phyloP scores from a whole-genome alignment of 2,888 invertebrate genomes.

The Harmothoe impar region DNA sequence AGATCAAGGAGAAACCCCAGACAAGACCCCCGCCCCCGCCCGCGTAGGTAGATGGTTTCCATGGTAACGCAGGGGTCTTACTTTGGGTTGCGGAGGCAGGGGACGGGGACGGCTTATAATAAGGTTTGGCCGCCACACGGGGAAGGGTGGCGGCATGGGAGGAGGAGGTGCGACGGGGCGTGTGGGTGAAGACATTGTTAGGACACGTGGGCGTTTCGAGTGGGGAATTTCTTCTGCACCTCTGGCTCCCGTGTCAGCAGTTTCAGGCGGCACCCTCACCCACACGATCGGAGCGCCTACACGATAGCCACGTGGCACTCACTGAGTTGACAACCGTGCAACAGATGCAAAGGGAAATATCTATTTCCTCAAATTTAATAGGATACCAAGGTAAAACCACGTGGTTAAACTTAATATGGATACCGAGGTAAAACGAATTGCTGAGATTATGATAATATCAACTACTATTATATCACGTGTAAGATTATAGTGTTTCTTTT shows the following conservation, averaged over 20 bases:
- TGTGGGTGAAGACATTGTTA: constrained; percentile 14
- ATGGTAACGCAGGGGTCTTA: background rate
- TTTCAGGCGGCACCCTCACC: background rate
- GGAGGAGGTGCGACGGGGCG: background rate
- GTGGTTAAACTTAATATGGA: too few relatives aligned
- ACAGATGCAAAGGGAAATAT: background rate
- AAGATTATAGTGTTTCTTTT: too few relatives aligned
- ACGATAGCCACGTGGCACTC: background rate
- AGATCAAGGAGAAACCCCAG: background rate
- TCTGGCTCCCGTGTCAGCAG: background rate
- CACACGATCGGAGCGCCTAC: background rate
- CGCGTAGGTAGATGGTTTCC: background rate
- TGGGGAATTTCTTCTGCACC: background rate
- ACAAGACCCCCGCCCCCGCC: background rate
- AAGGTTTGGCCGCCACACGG: background rate
- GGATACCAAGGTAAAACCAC: too few relatives aligned
- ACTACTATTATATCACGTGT: too few relatives aligned
- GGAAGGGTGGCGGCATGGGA: background rate
- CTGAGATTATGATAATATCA: too few relatives aligned
- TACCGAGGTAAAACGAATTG: too few relatives aligned
- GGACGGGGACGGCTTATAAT: background rate
- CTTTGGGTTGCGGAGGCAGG: background rate
- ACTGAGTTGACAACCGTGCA: background rate
- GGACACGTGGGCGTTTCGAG: constrained; percentile 7
- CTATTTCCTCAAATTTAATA: background rate